A percentile compares a stretch with the other conserved stretches of the same genome.
phyloP scores from a whole-genome alignment of 2,113 vertebrate species.

The Chitala chitala region DNA sequence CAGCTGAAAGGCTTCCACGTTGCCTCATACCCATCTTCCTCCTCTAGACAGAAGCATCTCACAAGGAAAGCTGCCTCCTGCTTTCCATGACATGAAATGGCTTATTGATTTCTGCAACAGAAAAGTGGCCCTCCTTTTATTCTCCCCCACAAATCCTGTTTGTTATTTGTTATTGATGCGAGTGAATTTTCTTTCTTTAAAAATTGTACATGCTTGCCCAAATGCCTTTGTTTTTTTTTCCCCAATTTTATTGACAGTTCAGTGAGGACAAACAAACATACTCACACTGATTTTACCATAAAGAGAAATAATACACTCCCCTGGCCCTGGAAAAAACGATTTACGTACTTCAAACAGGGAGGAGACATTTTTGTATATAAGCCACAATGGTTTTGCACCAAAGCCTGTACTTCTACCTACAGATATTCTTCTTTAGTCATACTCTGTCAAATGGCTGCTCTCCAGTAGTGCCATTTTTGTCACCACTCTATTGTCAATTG shows the following conservation, averaged over 20 bases:
- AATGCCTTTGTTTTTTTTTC: background rate
- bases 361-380: too few species aligned
- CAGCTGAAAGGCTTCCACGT: too few species aligned
- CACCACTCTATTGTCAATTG: conserved; percentile 48
- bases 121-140: too few species aligned
- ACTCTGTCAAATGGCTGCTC: conserved; percentile 47
- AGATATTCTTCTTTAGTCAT: conserved; percentile 51
- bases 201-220: background rate
- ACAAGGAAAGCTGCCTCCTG: too few species aligned
- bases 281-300: background rate
- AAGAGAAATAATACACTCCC: too few species aligned
- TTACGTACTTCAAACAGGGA: too few species aligned
- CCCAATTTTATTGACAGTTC: background rate
- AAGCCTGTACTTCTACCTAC: conserved; percentile 28
- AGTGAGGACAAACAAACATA: too few species aligned
- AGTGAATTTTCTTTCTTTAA: background rate
- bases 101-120: too few species aligned
- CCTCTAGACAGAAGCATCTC: too few species aligned
- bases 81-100: background rate
- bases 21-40: too few species aligned
- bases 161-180: background rate
- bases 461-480: conserved; percentile 36
- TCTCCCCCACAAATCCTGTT: too few species aligned
- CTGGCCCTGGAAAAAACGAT: too few species aligned
- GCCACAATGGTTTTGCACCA: background rate